Percentiles rank a stretch among this genome's conserved stretches.
Evolutionary conservation across 2,888 invertebrate genomes (phyloP).

Genomic region (Hirtodrosophila histrioides): DNA sequence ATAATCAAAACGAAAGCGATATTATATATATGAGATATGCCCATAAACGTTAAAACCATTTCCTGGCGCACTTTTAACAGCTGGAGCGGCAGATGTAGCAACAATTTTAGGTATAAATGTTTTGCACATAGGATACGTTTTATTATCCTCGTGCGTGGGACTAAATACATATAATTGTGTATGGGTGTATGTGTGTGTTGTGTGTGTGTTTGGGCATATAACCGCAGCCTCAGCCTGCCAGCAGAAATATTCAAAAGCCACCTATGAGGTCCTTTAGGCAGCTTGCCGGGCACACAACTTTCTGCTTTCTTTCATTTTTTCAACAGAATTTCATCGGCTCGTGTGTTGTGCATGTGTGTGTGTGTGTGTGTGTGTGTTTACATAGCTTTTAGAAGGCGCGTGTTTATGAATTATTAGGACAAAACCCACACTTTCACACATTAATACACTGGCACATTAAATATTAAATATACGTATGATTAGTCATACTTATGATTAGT

Average conservation of each 20-base stretch:
- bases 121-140: conserved; percentile 18
- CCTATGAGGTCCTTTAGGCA: conserved; percentile 25
- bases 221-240: conserved; percentile 15
- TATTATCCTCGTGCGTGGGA: conserved; percentile 21
- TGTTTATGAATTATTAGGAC: conserved; percentile 54
- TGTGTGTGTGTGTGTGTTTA: conserved; percentile 29
- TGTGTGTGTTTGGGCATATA: conserved; percentile 3
- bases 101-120: neutral
- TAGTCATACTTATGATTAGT: conserved; percentile 18
- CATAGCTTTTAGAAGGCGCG: conserved; percentile 30
- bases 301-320: conserved; percentile 17
- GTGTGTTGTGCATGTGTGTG: conserved; percentile 6
- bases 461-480: conserved; percentile 11
- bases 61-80: too few species aligned
- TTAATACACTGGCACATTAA: conserved; percentile 9
- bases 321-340: conserved; percentile 1
- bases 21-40: too few species aligned
- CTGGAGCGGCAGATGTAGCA: too few species aligned
- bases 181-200: neutral
- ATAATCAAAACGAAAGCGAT: too few species aligned
- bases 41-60: too few species aligned
- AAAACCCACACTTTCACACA: conserved; percentile 7
- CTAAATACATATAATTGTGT: conserved; percentile 26
- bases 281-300: conserved; percentile 18
- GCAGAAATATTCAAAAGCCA: conserved; percentile 1